Evolutionary conservation across 1,140 invertebrate species (phyloP).

Genomic region (Globodera rostochiensis): DNA sequence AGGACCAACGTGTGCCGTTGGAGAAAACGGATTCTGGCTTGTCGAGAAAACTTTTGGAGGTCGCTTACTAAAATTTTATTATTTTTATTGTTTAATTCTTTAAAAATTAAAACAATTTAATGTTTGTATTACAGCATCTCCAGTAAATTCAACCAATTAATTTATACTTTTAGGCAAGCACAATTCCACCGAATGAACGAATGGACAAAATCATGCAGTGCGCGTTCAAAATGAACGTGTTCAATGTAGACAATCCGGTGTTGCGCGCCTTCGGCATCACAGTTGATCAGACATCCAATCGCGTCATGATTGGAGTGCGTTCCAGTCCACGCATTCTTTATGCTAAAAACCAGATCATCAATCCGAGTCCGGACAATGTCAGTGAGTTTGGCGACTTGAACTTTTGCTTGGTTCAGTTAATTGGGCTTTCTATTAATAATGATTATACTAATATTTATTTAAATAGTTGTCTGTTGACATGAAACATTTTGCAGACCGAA

Average conservation of each 20-base stretch:
- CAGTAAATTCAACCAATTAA: background rate
- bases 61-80: background rate
- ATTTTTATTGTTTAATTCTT: too few relatives aligned
- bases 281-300: conserved; percentile 28
- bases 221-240: conserved; percentile 36
- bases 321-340: conserved; percentile 37
- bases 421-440: too few relatives aligned
- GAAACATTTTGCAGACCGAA: conserved; percentile 34
- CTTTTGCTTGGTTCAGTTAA: too few relatives aligned
- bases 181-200: conserved; percentile 37
- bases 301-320: conserved; percentile 37
- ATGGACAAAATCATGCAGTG: conserved; percentile 41
- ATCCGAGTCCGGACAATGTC: conserved; percentile 37
- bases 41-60: conserved; percentile 31
- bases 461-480: too few relatives aligned
- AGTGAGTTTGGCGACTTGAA: too few relatives aligned
- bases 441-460: too few relatives aligned
- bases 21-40: conserved; percentile 41
- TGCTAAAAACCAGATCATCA: conserved; percentile 40
- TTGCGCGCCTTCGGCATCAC: conserved; percentile 38
- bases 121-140: background rate
- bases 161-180: conserved; percentile 28
- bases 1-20: conserved; percentile 43
- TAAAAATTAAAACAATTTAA: too few relatives aligned
- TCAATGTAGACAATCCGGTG: conserved; percentile 37